Evolutionary conservation across 2,888 invertebrate genomes (phyloP).

Genomic region (Andrena haemorrhoa): DNA sequence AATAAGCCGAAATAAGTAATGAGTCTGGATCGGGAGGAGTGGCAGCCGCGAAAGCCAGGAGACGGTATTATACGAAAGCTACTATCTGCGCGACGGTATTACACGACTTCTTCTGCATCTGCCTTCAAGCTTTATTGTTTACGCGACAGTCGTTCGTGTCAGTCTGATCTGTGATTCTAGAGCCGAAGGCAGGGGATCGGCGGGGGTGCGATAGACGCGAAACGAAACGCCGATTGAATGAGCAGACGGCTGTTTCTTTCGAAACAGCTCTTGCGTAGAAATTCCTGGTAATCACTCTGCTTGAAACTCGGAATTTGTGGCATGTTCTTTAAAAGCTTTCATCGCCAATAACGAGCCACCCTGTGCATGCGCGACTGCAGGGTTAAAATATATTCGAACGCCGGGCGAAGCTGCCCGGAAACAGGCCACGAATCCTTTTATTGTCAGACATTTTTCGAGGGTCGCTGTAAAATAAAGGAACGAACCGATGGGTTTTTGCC

Average conservation of each 20-base stretch:
- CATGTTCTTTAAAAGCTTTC: too few relatives aligned
- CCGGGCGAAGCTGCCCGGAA: not conserved
- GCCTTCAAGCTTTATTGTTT: not conserved
- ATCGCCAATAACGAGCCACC: not conserved
- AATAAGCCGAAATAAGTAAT: slow-evolving; percentile 36
- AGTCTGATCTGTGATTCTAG: not conserved
- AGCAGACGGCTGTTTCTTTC: not conserved
- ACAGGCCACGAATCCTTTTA: not conserved
- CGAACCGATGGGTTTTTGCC: slow-evolving; percentile 38
- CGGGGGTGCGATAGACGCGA: not conserved
- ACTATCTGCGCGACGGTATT: not conserved
- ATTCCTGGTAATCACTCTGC: too few relatives aligned
- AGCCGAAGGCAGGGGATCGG: not conserved
- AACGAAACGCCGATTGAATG: not conserved
- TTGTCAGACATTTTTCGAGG: slow-evolving; percentile 11
- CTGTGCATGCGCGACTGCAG: not conserved
- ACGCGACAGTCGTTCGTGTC: not conserved
- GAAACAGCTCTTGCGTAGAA: not conserved
- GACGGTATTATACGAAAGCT: not conserved
- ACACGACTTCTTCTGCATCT: slow-evolving; percentile 3
- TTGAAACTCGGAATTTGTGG: too few relatives aligned
- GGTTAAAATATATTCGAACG: not conserved
- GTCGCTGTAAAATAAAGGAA: slow-evolving; percentile 14
- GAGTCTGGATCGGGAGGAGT: not conserved
- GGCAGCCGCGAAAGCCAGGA: not conserved